These are phyloP conservation scores for Cinara cedri DNA, from an alignment of 2,888 invertebrate genomes.

Conservation along the genomic window DNA sequence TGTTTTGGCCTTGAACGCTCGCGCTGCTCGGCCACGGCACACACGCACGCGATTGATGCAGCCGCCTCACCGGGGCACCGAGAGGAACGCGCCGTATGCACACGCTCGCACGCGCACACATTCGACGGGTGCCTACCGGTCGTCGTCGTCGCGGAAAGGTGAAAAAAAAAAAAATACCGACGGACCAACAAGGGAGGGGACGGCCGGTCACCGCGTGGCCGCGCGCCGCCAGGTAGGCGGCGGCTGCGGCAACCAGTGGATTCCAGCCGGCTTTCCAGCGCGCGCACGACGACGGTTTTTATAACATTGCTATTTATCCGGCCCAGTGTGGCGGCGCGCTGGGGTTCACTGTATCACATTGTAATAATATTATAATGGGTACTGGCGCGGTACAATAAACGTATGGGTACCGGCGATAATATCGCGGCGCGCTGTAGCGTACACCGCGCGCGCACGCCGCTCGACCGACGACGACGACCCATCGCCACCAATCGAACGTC, in stretches of 20 bases:
- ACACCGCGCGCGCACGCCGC: too few species aligned
- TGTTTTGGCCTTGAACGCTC: conserved; percentile 48
- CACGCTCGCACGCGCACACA: neutral
- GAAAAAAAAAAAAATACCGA: conserved; percentile 17
- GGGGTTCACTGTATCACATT: too few species aligned
- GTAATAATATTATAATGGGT: too few species aligned
- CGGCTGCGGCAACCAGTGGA: conserved; percentile 31
- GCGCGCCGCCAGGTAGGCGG: conserved; percentile 7
- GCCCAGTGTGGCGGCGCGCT: too few species aligned
- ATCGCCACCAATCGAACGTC: too few species aligned
- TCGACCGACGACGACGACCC: too few species aligned
- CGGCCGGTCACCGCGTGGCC: neutral
- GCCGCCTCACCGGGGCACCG: too few species aligned
- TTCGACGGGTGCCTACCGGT: neutral
- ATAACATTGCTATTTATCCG: too few species aligned
- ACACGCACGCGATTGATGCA: neutral
- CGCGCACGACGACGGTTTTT: neutral
- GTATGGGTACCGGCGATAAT: too few species aligned
- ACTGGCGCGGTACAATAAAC: too few species aligned
- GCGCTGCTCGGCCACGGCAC: neutral
- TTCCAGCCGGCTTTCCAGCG: conserved; percentile 45
- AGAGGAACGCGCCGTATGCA: neutral
- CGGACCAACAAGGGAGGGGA: conserved; percentile 12
- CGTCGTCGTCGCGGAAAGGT: neutral
- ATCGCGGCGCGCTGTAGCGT: too few species aligned